Conservation (phyloP, 1,140 invertebrate species). For the Pogonus chalceus region DNA sequence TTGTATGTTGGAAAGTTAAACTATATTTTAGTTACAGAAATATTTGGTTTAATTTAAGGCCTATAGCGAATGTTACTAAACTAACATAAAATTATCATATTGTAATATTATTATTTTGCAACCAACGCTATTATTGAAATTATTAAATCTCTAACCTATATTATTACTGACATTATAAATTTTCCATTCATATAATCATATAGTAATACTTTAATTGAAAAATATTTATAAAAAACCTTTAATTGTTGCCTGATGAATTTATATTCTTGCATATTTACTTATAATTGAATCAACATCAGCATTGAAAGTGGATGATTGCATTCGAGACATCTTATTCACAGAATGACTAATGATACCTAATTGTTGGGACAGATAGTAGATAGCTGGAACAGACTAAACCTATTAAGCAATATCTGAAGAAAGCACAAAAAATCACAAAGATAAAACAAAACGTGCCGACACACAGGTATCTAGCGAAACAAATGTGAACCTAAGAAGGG, state of each 20-base stretch:
- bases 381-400: neutral
- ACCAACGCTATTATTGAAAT: neutral
- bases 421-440: neutral
- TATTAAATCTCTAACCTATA: neutral
- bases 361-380: neutral
- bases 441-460: neutral
- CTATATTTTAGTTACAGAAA: no score
- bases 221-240: no score
- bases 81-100: no score
- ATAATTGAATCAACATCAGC: neutral
- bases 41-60: no score
- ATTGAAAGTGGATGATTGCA: neutral
- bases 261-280: neutral
- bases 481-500: neutral
- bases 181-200: neutral
- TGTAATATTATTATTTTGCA: no score
- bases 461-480: neutral
- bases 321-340: neutral
- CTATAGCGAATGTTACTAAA: no score
- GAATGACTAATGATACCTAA: constrained; percentile 7
- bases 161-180: neutral
- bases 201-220: no score
- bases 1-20: no score
- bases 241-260: neutral
- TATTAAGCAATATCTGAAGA: constrained; percentile 5